Evolutionary conservation across 2,113 vertebrate genomes (phyloP), one percentile per base, ranked within the genome.

Genomic region (Microcebus lehilahytsara): DNA sequence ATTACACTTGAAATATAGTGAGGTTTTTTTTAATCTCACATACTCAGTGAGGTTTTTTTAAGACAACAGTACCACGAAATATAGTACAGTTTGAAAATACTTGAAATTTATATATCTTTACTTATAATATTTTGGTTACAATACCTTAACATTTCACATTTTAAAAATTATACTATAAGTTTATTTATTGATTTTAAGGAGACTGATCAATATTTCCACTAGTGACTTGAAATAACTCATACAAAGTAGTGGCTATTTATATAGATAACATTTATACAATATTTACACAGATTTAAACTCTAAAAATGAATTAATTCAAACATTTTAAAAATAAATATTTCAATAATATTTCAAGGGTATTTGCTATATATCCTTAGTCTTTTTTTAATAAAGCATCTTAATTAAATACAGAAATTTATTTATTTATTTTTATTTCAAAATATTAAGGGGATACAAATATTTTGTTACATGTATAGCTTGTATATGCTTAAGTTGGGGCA

Each of bases 191-290:
- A 93, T 98, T 96, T 98, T 96, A 98, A 98, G 71, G 87, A 95
- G 67, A 97, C 80, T 87, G 51, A 94, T 96, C 75, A 97, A 95
- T 97, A 98, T 98, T 98, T 97, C 83, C 97, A 96, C 66, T 94
- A 96, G 87, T 88, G 94, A 93, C 67, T 94, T 93, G 95, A 98
- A 98, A 98, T 97, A 98, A 88, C 87, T 97, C n/a, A 86, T 95
- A 66, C 91, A 97, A 96, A 86, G 80, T 92, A 97, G 77, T 89
- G 12, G 9, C 13, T 81, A 58, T 42, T 87, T 60, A 27, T 34
- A 9, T 66, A 27, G 2, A 89, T 72, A 34, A n/a, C 7, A 75
- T 74, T 42, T 79, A 23, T 40, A 71, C 17, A 0, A 69, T 87
- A 67, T 90, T 72, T 22, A 67, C 30, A 3, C 9, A 86, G 22